phyloP scores from a whole-genome alignment of 2,113 vertebrate species.

The Rhinoptilus africanus region DNA sequence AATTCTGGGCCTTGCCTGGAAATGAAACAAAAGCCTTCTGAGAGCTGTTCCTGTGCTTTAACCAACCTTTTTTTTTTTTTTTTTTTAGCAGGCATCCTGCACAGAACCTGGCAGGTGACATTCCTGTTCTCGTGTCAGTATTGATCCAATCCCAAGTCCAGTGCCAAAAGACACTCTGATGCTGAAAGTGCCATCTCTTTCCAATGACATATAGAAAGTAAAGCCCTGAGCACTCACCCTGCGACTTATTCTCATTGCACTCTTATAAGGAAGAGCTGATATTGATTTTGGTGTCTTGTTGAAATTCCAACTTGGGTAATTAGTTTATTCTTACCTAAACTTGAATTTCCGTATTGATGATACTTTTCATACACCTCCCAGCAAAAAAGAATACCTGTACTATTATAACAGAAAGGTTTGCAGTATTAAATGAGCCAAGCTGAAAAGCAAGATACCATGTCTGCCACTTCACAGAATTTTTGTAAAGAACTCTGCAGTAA shows the following conservation, averaged over 20 bases:
- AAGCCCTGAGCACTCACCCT: not conserved
- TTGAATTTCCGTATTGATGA: not conserved
- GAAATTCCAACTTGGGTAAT: not conserved
- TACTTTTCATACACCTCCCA: not conserved
- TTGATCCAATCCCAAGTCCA: not conserved
- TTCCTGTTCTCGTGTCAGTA: not conserved
- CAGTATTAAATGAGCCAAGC: not conserved
- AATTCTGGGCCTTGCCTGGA: not conserved
- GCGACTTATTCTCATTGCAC: not conserved
- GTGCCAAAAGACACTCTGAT: not conserved
- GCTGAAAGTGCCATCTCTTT: not conserved
- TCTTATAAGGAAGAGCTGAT: not conserved
- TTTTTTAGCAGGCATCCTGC: not conserved
- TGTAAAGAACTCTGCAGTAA: not conserved
- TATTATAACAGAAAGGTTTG: not conserved
- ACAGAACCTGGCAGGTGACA: not conserved
- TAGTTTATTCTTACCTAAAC: not conserved
- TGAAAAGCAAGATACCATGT: not conserved
- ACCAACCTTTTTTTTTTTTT: not conserved
- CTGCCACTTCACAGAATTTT: not conserved
- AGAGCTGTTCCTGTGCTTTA: not conserved
- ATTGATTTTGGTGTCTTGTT: not conserved
- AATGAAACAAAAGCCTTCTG: not conserved
- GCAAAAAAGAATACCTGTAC: not conserved
- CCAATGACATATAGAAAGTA: not conserved